A percentile compares a stretch with the other conserved stretches of the same genome.
Conservation (phyloP, 2,888 invertebrate species). For the Spatulosminthurus flaviceps region DNA sequence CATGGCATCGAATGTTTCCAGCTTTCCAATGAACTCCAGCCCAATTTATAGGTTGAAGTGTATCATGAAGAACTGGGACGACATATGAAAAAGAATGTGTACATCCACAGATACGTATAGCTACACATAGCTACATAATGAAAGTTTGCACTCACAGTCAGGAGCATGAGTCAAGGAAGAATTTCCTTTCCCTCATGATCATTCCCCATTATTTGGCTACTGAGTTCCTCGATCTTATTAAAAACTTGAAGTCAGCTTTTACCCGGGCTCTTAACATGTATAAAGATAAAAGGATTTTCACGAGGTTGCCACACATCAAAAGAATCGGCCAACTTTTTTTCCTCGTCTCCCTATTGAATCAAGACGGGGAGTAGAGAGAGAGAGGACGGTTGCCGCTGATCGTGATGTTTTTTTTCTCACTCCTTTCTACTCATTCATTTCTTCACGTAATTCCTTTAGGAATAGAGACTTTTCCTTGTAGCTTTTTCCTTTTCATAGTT, state of each 20-base stretch:
- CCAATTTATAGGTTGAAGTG: too few relatives aligned
- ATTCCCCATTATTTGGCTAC: not conserved
- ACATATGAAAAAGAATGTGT: too few relatives aligned
- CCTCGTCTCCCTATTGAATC: not conserved
- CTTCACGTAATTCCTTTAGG: not conserved
- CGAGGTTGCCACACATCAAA: conserved; percentile 30
- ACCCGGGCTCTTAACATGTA: not conserved
- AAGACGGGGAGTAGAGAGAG: too few relatives aligned
- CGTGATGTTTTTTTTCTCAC: not conserved
- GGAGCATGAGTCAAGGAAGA: too few relatives aligned
- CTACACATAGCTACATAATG: too few relatives aligned
- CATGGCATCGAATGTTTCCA: not conserved
- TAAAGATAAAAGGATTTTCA: conserved; percentile 26
- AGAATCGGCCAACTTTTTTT: conserved; percentile 35
- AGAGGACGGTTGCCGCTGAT: conserved; percentile 2
- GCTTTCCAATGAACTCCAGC: not conserved
- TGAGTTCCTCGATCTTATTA: conserved; percentile 1
- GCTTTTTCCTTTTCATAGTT: too few relatives aligned
- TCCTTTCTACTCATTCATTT: not conserved
- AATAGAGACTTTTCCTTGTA: too few relatives aligned
- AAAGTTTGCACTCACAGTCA: too few relatives aligned
- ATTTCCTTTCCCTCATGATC: not conserved
- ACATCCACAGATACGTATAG: too few relatives aligned
- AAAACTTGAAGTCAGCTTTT: not conserved
- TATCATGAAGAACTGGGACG: too few relatives aligned